Evolutionary conservation across 2,888 invertebrate genomes (phyloP).

Genomic region (Schizaphis graminum): DNA sequence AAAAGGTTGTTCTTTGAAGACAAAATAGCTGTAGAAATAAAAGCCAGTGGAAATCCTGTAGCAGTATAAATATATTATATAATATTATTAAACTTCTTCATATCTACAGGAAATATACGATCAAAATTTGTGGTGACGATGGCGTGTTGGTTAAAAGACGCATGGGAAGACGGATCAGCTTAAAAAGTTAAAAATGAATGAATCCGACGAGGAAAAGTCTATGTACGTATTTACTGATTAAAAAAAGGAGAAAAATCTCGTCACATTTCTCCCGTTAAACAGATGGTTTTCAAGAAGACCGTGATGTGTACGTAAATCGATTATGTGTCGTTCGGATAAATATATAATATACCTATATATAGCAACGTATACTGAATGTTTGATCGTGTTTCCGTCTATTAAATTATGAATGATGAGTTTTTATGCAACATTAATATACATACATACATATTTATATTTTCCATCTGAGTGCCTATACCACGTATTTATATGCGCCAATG

Average conservation of each 20-base stretch:
- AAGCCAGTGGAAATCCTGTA: not conserved
- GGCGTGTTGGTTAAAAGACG: not conserved
- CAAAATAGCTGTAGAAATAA: not conserved
- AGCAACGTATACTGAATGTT: not conserved
- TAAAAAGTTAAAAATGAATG: not conserved
- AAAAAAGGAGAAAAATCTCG: not conserved
- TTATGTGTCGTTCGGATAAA: not conserved
- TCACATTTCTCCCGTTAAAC: not conserved
- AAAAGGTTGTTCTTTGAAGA: not conserved
- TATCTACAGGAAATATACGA: too few species aligned
- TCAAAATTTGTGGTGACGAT: too few species aligned
- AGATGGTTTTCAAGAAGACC: not conserved
- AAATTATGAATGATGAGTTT: slow-evolving; percentile 28
- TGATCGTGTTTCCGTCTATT: slow-evolving; percentile 1
- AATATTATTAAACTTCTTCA: not conserved
- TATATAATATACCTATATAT: not conserved
- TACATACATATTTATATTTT: not conserved
- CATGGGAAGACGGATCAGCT: not conserved
- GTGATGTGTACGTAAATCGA: not conserved
- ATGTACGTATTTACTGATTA: not conserved
- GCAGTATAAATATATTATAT: not conserved
- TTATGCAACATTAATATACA: not conserved
- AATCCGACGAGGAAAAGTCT: not conserved
- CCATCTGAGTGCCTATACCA: not conserved
- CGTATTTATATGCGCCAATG: not conserved